These are phyloP conservation scores for Oscarella lobularis DNA, from an alignment of 37 sponge, comb jelly and placozoan genomes.

Conservation along the genomic window DNA sequence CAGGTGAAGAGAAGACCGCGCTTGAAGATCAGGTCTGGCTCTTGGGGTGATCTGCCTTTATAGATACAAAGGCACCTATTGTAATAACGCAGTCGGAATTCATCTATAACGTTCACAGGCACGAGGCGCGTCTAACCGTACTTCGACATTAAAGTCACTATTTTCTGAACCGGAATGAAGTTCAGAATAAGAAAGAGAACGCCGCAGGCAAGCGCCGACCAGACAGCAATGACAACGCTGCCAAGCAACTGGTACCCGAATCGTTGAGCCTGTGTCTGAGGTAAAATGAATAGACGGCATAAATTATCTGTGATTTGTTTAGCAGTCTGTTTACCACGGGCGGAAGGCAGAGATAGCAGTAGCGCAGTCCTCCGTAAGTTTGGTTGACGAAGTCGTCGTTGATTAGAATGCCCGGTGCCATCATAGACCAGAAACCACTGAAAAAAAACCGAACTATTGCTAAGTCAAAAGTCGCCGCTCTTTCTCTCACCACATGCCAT, in stretches of 20 bases:
- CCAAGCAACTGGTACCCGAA: constrained; percentile 48
- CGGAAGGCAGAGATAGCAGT: constrained; percentile 53
- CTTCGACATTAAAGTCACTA: constrained; percentile 15
- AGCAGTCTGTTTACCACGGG: constrained; percentile 35
- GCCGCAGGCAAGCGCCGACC: constrained; percentile 24
- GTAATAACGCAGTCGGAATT: not conserved
- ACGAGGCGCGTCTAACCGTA: not conserved
- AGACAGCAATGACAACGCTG: constrained; percentile 30
- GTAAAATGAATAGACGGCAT: not conserved
- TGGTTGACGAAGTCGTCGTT: constrained; percentile 22
- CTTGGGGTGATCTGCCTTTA: not conserved
- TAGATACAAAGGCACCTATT: not conserved
- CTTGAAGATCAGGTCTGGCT: not conserved
- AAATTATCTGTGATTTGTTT: no score
- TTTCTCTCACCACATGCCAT: constrained; percentile 36
- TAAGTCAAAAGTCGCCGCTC: not conserved
- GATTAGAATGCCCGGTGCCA: constrained; percentile 38
- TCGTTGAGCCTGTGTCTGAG: constrained; percentile 19
- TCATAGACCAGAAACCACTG: constrained; percentile 71
- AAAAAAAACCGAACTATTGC: not conserved
- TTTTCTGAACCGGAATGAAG: constrained; percentile 43
- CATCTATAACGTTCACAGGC: not conserved
- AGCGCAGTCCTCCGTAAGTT: constrained; percentile 67
- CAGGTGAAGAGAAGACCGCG: not conserved
- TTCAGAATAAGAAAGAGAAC: constrained; percentile 36